phyloP scores from a whole-genome alignment of 1,140 invertebrate species.

The Glossosoma conforme region DNA sequence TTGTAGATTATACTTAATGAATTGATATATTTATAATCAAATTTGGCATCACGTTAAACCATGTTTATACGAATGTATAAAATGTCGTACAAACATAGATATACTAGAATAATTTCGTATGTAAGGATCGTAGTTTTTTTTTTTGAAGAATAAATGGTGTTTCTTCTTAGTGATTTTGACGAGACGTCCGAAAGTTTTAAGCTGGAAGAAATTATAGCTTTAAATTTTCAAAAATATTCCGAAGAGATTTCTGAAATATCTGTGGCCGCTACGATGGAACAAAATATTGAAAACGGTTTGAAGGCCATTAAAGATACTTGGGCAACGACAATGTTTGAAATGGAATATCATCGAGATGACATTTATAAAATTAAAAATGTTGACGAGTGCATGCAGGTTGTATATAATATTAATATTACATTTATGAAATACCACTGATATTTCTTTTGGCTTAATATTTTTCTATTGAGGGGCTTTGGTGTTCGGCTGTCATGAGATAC shows the following conservation, averaged over 20 bases:
- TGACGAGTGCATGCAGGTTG: constrained; percentile 66
- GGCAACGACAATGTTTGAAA: constrained; percentile 64
- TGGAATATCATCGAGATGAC: constrained; percentile 65
- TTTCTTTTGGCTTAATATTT: too few relatives aligned
- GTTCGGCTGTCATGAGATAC: too few relatives aligned
- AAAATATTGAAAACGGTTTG: constrained; percentile 74
- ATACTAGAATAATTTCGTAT: too few relatives aligned
- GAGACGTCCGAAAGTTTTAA: constrained; percentile 71
- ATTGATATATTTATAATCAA: too few relatives aligned
- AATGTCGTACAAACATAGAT: too few relatives aligned
- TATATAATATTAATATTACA: constrained; percentile 9
- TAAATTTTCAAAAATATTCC: constrained; percentile 72
- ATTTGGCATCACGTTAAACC: too few relatives aligned
- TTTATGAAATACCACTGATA: too few relatives aligned
- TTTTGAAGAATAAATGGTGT: too few relatives aligned
- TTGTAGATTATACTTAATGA: too few relatives aligned
- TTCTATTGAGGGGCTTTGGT: too few relatives aligned
- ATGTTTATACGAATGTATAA: too few relatives aligned
- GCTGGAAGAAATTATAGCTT: constrained; percentile 68
- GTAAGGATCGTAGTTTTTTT: too few relatives aligned
- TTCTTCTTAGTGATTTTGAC: constrained; percentile 62
- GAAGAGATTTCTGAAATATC: constrained; percentile 79
- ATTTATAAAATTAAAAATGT: constrained; percentile 58
- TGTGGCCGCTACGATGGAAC: constrained; percentile 76
- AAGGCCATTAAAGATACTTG: constrained; percentile 66